Conservation (phyloP, 2,888 invertebrate species). For the Conus canariensis region DNA sequence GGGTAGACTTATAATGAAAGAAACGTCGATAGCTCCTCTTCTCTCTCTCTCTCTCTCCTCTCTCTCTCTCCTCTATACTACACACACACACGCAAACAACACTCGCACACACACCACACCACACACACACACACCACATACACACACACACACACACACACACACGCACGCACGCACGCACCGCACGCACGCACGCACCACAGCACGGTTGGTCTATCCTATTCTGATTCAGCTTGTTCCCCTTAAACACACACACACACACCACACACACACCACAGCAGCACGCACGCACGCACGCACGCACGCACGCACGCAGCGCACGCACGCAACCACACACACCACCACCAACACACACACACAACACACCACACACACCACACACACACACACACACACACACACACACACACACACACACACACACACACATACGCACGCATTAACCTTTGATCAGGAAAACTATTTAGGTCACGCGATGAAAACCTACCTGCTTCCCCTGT, state of each 20-base stretch:
- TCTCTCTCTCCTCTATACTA: too few species aligned
- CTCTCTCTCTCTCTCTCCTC: too few species aligned
- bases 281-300: not conserved
- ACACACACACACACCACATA: not conserved
- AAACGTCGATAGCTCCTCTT: too few species aligned
- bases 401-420: not conserved
- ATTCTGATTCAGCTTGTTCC: too few species aligned
- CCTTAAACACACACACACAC: not conserved
- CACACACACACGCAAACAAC: not conserved
- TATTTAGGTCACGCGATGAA: not conserved
- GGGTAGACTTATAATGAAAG: too few species aligned
- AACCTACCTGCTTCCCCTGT: too few species aligned
- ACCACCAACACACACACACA: not conserved
- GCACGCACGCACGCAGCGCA: not conserved
- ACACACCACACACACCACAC: not conserved
- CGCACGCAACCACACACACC: not conserved
- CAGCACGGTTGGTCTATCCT: too few species aligned
- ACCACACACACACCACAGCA: not conserved
- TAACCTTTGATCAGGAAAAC: not conserved
- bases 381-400: not conserved
- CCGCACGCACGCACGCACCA: not conserved
- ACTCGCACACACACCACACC: not conserved
- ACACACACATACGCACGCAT: not conserved
- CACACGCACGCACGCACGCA: not conserved
- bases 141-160: not conserved